phyloP scores from a whole-genome alignment of 53 echinoderm and acorn worm species.

The Mesocentrotus franciscanus region DNA sequence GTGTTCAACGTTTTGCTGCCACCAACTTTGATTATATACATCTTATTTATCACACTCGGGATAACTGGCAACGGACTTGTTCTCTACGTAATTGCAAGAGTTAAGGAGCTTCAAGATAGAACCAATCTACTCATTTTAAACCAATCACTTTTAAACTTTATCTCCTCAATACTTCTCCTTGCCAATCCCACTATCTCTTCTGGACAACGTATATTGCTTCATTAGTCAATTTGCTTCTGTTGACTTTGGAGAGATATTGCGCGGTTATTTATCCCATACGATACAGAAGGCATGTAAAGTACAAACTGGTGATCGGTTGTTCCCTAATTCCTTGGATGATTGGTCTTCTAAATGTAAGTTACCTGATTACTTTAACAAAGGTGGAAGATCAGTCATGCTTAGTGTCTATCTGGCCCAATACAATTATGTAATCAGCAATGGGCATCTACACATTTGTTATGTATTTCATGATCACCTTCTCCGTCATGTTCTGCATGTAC shows the following conservation, averaged over 20 bases:
- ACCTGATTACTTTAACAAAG: neutral
- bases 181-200: constrained; percentile 74
- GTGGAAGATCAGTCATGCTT: constrained; percentile 5
- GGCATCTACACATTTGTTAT: constrained; percentile 34
- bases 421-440: constrained; percentile 34
- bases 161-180: constrained; percentile 59
- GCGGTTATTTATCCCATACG: constrained; percentile 70
- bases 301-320: constrained; percentile 28
- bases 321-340: constrained; percentile 61
- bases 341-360: constrained; percentile 45
- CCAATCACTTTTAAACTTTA: constrained; percentile 68
- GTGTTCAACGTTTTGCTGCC: neutral
- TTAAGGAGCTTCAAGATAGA: constrained; percentile 24
- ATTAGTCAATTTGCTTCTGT: constrained; percentile 56
- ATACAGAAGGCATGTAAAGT: constrained; percentile 48
- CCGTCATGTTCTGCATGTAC: constrained; percentile 54
- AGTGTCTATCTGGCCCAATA: constrained; percentile 2
- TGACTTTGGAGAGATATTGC: constrained; percentile 73
- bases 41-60: constrained; percentile 43
- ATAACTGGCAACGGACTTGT: constrained; percentile 71
- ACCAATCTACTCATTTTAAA: constrained; percentile 65
- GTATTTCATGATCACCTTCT: constrained; percentile 58
- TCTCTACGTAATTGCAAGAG: constrained; percentile 67
- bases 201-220: constrained; percentile 70
- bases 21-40: constrained; percentile 33